phyloP scores from a whole-genome alignment of 1,140 invertebrate species.

The Habropoda laboriosa region DNA sequence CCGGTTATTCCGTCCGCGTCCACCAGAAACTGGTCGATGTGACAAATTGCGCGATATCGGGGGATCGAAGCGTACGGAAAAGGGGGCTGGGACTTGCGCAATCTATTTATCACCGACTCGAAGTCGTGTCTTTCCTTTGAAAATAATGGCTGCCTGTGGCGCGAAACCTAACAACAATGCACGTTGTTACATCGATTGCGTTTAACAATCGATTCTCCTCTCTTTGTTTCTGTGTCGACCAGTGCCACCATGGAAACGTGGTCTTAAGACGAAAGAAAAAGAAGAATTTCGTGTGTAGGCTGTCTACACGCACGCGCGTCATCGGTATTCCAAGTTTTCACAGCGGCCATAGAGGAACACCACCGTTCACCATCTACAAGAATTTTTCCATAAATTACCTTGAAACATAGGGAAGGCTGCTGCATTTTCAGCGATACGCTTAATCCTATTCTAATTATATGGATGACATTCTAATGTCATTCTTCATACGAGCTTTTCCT shows the following conservation, averaged over 20 bases:
- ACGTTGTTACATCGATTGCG: conserved; percentile 23
- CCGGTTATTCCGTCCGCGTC: background rate
- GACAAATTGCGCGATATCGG: conserved; percentile 55
- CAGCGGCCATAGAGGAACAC: background rate
- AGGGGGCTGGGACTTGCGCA: conserved; percentile 13
- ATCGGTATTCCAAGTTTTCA: conserved; percentile 30
- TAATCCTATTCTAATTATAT: conserved; percentile 51
- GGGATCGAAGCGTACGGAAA: conserved; percentile 31
- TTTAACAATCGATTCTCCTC: conserved; percentile 19
- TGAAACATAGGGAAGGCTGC: background rate
- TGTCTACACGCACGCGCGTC: background rate
- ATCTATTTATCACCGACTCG: conserved; percentile 43
- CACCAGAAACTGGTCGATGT: conserved; percentile 42
- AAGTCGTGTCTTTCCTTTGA: conserved; percentile 24
- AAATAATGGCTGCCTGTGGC: conserved; percentile 27
- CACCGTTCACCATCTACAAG: background rate
- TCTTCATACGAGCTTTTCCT: conserved; percentile 28
- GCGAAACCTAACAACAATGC: conserved; percentile 20
- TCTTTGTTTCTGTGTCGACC: no score
- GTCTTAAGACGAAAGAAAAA: background rate
- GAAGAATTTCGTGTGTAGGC: conserved; percentile 25
- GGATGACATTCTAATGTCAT: conserved; percentile 60
- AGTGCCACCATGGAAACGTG: conserved; percentile 13
- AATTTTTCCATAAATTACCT: conserved; percentile 21
- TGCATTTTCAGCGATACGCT: conserved; percentile 2